These are phyloP conservation scores for Macrosteles quadrilineatus DNA, from an alignment of 1,140 invertebrate genomes.

Conservation along the genomic window DNA sequence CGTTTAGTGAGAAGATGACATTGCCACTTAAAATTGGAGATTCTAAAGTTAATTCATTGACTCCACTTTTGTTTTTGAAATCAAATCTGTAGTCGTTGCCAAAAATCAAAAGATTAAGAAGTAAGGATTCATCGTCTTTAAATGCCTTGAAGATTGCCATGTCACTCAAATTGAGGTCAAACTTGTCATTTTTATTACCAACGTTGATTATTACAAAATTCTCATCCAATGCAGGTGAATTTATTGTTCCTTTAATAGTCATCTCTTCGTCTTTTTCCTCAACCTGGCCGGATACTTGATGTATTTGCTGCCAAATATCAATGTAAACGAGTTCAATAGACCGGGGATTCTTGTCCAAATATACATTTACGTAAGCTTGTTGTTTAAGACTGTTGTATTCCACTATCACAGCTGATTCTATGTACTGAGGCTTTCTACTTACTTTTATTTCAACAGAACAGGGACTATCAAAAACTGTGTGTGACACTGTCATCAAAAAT, in stretches of 20 bases:
- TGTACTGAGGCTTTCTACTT: background rate
- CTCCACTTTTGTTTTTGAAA: background rate
- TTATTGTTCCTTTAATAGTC: slow-evolving; percentile 1
- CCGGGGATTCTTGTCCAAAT: background rate
- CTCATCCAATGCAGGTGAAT: background rate
- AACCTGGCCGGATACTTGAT: background rate
- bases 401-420: background rate
- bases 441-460: slow-evolving; percentile 8
- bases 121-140: background rate
- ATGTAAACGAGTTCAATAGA: background rate
- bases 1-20: background rate
- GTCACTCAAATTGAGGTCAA: slow-evolving; percentile 2
- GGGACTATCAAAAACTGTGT: slow-evolving; percentile 10
- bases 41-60: background rate
- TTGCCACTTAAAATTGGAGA: background rate
- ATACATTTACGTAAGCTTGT: slow-evolving; percentile 11
- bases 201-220: background rate
- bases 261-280: slow-evolving; percentile 7
- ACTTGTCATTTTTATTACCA: slow-evolving; percentile 2
- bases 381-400: slow-evolving; percentile 2
- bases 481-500: background rate
- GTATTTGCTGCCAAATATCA: slow-evolving; percentile 17
- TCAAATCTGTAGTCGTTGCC: background rate
- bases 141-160: background rate
- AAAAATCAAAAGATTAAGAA: background rate